Base-by-base conservation (phyloP, 1,140 invertebrate species). In the Copidosoma floridanum region DNA sequence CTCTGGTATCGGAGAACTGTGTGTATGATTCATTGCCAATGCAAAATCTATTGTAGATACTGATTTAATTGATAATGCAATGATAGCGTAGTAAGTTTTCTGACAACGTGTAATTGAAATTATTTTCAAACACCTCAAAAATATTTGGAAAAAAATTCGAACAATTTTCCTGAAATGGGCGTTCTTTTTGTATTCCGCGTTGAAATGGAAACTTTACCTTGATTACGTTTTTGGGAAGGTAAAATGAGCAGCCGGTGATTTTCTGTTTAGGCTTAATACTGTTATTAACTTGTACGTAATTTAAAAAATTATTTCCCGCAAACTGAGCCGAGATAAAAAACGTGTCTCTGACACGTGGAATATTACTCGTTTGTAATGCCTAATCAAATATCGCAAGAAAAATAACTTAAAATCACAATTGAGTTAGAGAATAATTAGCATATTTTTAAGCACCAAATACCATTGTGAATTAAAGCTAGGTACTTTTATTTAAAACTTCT, bases 1-100 rank as follows among this genome's bases (percentile, higher is more conserved):
- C 75, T 73, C 68, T 77, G 75, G 69, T 77, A 77, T 78, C 76
- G 77, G 75, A 75, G 76, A 77, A 78, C 71, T 66, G 54, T 47
- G 52, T 64, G 18, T 61, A 64, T 14, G 57, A 52, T 60, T 41
- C 44, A 61, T 55, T 47, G 18, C 32, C 37, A 50, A 55, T 61
- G 35, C 48, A 61, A 61, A 61, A 61, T 55, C 26, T 29, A 16
- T 50, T 55, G 44, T 55, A 55, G 52, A 61, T 55, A 61, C 14
- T 55, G 43, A n/a, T 61, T 61, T 55, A 29, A 43, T 43, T 61
- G 21, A 48, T 24, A 16, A 54, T 44, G 26, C 20, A 51, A 44
- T 32, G 24, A 51, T 40, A 61, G 52, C 12, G 32, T 52, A 14
- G 14, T 23, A 37, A 54, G 10, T 47, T 47, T 20, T 5, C 32